Percentiles rank a stretch among this genome's conserved stretches.
Evolutionary conservation across 2,113 vertebrate species (phyloP).

Genomic region (Atractosteus spatula): DNA sequence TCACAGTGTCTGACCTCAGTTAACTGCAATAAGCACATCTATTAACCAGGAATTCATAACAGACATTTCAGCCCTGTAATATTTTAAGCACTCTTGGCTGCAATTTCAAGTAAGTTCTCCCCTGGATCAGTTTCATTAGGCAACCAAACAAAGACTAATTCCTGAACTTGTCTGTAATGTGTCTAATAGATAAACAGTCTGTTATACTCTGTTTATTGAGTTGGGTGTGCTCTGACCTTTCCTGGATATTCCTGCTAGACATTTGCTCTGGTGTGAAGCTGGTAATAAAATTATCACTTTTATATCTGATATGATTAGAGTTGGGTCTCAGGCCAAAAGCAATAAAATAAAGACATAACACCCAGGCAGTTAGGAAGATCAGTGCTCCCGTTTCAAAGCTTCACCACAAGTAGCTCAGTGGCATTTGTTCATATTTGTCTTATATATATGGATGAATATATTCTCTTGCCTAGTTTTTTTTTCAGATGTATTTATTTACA

Average conservation of each 20-base stretch:
- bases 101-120: background rate
- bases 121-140: conserved; percentile 29
- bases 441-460: background rate
- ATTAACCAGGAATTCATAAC: conserved; percentile 18
- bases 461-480: too few relatives aligned
- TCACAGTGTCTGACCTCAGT: conserved; percentile 26
- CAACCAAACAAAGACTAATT: conserved; percentile 20
- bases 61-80: background rate
- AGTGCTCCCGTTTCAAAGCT: background rate
- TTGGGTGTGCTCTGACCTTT: conserved; percentile 45
- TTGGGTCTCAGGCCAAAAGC: conserved; percentile 29
- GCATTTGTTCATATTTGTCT: too few relatives aligned
- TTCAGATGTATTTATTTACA: background rate
- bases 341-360: conserved; percentile 21
- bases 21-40: conserved; percentile 2
- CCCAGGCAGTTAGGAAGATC: conserved; percentile 11
- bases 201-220: conserved; percentile 49
- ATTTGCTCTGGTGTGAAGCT: conserved; percentile 22
- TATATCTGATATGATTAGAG: conserved; percentile 37
- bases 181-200: conserved; percentile 49
- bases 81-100: background rate
- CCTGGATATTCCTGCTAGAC: conserved; percentile 34
- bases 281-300: conserved; percentile 54
- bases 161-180: conserved; percentile 42
- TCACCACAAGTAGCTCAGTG: background rate